Percentiles rank a stretch among this genome's conserved stretches.
Conservation (phyloP, 1,140 invertebrate species). For the Drosophila ohnishii region DNA sequence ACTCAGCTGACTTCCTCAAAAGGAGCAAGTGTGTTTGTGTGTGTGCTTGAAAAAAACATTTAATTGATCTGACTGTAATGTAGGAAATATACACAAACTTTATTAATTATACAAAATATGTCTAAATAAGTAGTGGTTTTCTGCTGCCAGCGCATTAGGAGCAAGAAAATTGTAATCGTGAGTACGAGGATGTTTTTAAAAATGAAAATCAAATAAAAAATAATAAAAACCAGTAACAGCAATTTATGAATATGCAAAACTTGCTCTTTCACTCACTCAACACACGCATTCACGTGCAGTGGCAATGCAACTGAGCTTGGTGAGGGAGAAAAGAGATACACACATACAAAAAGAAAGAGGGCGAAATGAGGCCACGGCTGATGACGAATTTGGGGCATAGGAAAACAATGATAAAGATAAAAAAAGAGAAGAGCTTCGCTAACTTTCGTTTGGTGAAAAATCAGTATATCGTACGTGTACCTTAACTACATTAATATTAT, state of each 20-base stretch:
- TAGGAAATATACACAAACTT: not conserved
- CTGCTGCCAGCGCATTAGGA: not conserved
- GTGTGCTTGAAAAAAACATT: not conserved
- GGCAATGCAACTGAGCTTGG: conserved; percentile 40
- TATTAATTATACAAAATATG: not conserved
- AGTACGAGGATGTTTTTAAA: conserved; percentile 20
- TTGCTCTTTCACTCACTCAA: conserved; percentile 12
- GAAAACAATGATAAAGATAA: conserved; percentile 10
- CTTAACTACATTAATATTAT: no score
- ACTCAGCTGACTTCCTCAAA: conserved; percentile 35
- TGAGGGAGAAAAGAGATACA: conserved; percentile 11
- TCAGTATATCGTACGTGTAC: not conserved
- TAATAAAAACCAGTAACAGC: conserved; percentile 51
- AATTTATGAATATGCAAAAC: conserved; percentile 56
- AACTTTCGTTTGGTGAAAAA: conserved; percentile 63
- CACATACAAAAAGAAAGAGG: conserved; percentile 7
- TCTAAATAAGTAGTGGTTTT: not conserved
- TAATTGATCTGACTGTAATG: not conserved
- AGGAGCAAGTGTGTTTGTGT: conserved; percentile 1
- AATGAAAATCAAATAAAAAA: conserved; percentile 2
- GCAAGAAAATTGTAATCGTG: not conserved
- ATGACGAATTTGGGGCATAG: conserved; percentile 63
- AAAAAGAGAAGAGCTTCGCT: conserved; percentile 8
- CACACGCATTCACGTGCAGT: not conserved
- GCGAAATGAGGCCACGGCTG: conserved; percentile 69